phyloP scores from a whole-genome alignment of 2,113 vertebrate species.

The Melospiza melodia region DNA sequence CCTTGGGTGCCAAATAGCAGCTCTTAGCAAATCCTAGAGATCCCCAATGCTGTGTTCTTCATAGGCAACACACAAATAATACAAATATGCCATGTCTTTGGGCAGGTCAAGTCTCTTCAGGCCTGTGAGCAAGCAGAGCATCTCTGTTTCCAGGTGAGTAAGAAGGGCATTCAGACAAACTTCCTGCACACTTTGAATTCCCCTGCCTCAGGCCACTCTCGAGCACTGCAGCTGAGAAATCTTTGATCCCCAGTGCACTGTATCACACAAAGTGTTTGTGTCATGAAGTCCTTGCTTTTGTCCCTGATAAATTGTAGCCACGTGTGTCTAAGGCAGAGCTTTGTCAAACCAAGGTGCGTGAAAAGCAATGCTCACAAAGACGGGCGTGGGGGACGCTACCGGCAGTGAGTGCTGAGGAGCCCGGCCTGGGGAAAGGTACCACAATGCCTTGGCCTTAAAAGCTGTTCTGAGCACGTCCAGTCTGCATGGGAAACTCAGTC shows the following conservation, averaged over 20 bases:
- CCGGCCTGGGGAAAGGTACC: neutral
- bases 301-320: neutral
- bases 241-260: neutral
- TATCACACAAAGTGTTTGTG: neutral
- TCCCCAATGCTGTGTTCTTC: neutral
- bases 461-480: neutral
- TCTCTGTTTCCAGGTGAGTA: neutral
- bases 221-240: neutral
- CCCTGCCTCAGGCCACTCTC: neutral
- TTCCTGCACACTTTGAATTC: neutral
- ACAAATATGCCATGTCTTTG: accelerated
- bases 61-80: neutral
- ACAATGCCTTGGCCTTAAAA: neutral
- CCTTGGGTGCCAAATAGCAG: neutral
- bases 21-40: neutral
- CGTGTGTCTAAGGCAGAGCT: accelerated
- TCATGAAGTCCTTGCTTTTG: neutral
- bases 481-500: conserved; percentile 11
- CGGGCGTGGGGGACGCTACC: accelerated
- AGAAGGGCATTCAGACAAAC: neutral
- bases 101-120: neutral
- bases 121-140: neutral
- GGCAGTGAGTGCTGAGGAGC: neutral
- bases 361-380: neutral
- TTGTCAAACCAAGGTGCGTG: accelerated